Conservation (phyloP, 2,888 invertebrate genomes). For the Morinoia aosen region DNA sequence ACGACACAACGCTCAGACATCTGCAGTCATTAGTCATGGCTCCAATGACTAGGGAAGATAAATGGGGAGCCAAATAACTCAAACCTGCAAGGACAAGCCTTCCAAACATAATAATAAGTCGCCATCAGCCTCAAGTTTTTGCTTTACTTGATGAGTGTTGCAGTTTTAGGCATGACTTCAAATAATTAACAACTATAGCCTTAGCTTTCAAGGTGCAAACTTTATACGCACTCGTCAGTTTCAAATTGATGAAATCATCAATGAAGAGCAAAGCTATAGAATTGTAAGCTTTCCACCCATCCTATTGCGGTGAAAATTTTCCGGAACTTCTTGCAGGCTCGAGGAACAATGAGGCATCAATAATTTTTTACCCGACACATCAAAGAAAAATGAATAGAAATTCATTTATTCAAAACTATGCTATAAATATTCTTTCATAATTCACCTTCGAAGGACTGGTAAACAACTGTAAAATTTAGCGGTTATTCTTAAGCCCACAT, state of each 20-base stretch:
- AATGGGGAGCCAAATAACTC: background rate
- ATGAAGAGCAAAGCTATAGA: background rate
- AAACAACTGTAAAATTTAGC: background rate
- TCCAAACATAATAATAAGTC: background rate
- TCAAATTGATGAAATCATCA: background rate
- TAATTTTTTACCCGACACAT: background rate
- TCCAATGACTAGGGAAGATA: background rate
- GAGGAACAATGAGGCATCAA: background rate
- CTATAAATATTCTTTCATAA: background rate
- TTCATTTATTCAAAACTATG: background rate
- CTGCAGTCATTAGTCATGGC: background rate
- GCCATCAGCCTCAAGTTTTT: background rate
- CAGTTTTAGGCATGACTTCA: background rate
- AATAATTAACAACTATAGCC: background rate
- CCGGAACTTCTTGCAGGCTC: background rate
- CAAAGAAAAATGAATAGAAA: background rate
- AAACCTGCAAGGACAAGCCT: background rate
- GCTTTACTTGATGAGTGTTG: background rate
- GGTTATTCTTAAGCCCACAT: background rate
- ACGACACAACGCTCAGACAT: background rate
- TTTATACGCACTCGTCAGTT: background rate
- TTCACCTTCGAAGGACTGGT: background rate
- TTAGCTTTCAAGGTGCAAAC: background rate
- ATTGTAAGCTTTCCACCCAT: too few relatives aligned
- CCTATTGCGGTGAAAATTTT: background rate